phyloP scores from a whole-genome alignment of 2,797 vertebrate species.

The Chelon auratus region DNA sequence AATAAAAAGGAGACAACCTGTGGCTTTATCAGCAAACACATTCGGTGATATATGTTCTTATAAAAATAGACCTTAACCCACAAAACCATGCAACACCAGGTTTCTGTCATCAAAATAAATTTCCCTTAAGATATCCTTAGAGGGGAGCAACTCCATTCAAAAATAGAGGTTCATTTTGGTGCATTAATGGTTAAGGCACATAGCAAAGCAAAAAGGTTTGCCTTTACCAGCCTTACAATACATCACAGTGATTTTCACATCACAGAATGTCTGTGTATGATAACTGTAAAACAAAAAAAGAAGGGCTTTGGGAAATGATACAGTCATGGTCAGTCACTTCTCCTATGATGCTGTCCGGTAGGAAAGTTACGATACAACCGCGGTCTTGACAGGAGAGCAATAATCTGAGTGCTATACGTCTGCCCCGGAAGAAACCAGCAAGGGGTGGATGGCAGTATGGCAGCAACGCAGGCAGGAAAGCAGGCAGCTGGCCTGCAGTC shows the following conservation, averaged over 20 bases:
- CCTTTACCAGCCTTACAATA: too few relatives aligned
- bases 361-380: conserved; percentile 23
- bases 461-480: conserved; percentile 42
- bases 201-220: too few relatives aligned
- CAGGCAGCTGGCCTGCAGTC: conserved; percentile 67
- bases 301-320: too few relatives aligned
- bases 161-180: too few relatives aligned
- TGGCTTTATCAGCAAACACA: too few relatives aligned
- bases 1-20: background rate
- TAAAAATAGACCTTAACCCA: background rate
- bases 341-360: conserved; percentile 15
- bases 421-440: conserved; percentile 57
- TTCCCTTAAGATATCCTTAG: too few relatives aligned
- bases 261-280: too few relatives aligned
- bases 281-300: too few relatives aligned
- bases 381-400: conserved; percentile 46
- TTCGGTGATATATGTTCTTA: background rate
- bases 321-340: conserved; percentile 3
- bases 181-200: too few relatives aligned
- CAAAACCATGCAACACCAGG: background rate
- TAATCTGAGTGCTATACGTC: conserved; percentile 42
- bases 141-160: too few relatives aligned
- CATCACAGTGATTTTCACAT: too few relatives aligned
- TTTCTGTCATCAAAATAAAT: too few relatives aligned
- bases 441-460: conserved; percentile 49